These are phyloP conservation scores for Aphrophora alni DNA, from an alignment of 2,888 invertebrate genomes.

Conservation along the genomic window DNA sequence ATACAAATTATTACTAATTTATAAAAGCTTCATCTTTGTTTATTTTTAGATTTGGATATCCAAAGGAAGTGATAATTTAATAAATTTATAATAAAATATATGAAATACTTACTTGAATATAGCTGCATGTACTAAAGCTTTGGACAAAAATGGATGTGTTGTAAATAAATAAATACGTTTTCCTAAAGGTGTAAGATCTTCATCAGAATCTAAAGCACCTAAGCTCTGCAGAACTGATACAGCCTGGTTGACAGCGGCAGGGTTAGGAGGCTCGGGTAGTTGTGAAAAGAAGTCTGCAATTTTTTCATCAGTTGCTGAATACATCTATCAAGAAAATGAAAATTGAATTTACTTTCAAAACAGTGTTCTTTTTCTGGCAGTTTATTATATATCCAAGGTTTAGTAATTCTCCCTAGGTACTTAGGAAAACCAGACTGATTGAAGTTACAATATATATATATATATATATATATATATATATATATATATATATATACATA, in stretches of 20 bases:
- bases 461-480: too few species aligned
- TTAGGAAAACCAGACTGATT: too few species aligned
- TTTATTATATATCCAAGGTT: too few species aligned
- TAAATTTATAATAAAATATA: too few species aligned
- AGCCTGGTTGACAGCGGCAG: constrained; percentile 62
- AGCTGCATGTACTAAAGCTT: constrained; percentile 65
- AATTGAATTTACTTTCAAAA: not conserved
- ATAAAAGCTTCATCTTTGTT: too few species aligned
- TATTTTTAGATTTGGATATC: too few species aligned
- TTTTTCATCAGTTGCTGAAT: constrained; percentile 55
- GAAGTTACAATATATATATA: too few species aligned
- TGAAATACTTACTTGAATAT: constrained; percentile 59
- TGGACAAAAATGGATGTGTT: constrained; percentile 67
- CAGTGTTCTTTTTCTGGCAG: too few species aligned
- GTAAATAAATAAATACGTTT: constrained; percentile 62
- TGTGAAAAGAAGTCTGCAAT: constrained; percentile 65
- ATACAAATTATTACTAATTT: too few species aligned
- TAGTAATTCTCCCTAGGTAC: too few species aligned
- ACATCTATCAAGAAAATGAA: constrained; percentile 18
- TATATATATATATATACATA: too few species aligned
- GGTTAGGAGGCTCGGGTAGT: constrained; percentile 68
- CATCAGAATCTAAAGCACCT: constrained; percentile 64
- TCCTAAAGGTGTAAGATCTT: constrained; percentile 70
- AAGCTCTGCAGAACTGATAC: constrained; percentile 65
- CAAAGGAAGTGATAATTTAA: too few species aligned